Conservation (phyloP, 2,888 invertebrate genomes). For the Lydus trimaculatus region DNA sequence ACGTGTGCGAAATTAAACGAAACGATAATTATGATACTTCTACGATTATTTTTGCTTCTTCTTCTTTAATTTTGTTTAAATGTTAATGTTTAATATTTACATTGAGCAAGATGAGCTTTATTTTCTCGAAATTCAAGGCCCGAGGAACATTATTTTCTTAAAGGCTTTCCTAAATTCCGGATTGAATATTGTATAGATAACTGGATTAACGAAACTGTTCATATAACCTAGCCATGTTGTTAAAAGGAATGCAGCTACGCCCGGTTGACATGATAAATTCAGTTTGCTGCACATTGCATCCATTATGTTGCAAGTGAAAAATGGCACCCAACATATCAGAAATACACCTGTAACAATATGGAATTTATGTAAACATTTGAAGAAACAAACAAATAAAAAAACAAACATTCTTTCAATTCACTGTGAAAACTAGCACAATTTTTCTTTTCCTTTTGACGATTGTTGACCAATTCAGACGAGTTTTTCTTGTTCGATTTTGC, state of each 20-base stretch:
- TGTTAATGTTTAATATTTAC: conserved; percentile 33
- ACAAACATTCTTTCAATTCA: neutral
- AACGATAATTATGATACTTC: neutral
- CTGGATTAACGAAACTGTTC: conserved; percentile 92
- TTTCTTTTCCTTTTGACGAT: neutral
- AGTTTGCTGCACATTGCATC: conserved; percentile 95
- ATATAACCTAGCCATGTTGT: conserved; percentile 99
- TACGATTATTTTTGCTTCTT: neutral
- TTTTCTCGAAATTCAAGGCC: conserved; percentile 45
- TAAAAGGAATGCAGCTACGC: conserved; percentile 89
- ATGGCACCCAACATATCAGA: conserved; percentile 98
- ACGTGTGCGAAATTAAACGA: neutral
- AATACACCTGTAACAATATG: conserved; percentile 84
- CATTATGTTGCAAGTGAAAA: conserved; percentile 97
- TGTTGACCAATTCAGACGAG: neutral
- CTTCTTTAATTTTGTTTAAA: neutral
- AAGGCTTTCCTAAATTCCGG: conserved; percentile 99
- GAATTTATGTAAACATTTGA: neutral
- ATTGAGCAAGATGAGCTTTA: conserved; percentile 44
- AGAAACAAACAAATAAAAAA: neutral
- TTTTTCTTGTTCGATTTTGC: neutral
- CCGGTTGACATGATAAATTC: conserved; percentile 78
- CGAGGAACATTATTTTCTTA: conserved; percentile 85
- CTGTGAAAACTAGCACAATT: neutral
- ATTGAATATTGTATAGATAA: conserved; percentile 95